phyloP scores from a whole-genome alignment of 2,888 invertebrate genomes.

The Chrysomela aeneicollis region DNA sequence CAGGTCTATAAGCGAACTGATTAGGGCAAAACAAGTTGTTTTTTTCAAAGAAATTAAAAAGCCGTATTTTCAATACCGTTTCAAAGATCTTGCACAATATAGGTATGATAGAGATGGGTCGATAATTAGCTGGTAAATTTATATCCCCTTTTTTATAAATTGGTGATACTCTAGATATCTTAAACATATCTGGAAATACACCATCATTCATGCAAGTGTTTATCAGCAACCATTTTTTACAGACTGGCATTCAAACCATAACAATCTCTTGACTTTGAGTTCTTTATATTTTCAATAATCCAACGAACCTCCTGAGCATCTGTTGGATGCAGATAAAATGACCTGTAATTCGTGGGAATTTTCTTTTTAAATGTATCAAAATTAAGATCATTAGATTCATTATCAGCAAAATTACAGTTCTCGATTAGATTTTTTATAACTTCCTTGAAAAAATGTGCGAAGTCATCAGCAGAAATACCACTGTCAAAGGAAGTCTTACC shows the following conservation, averaged over 20 bases:
- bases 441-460: not conserved
- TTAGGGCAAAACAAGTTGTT: too few species aligned
- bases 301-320: not conserved
- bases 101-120: too few species aligned
- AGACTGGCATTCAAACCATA: constrained; percentile 5
- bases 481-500: not conserved
- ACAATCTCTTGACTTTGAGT: not conserved
- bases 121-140: not conserved
- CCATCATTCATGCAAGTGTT: not conserved
- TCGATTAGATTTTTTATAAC: constrained; percentile 5
- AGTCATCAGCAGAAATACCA: not conserved
- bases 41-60: too few species aligned
- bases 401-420: constrained; percentile 8
- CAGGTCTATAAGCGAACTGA: too few species aligned
- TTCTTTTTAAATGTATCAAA: not conserved
- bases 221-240: not conserved
- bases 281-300: not conserved
- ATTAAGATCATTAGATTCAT: not conserved
- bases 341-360: constrained; percentile 9
- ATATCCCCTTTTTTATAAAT: not conserved
- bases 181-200: not conserved
- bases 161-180: not conserved
- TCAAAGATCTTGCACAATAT: too few species aligned
- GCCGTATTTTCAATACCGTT: too few species aligned
- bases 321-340: constrained; percentile 3